Evolutionary conservation across 2,888 invertebrate genomes (phyloP).

Genomic region (Epicampocera succincta): DNA sequence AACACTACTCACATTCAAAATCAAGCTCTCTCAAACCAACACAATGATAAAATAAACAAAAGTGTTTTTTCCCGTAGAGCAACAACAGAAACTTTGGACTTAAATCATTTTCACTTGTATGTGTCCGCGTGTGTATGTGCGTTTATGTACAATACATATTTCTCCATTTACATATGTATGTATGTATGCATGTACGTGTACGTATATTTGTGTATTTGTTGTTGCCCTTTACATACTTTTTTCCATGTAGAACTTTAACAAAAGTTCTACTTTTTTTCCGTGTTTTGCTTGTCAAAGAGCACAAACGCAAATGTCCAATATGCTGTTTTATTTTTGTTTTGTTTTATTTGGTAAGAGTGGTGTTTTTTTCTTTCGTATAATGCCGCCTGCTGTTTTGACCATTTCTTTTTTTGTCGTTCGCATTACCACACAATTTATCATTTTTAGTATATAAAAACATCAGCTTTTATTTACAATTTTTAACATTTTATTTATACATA

Average conservation of each 20-base stretch:
- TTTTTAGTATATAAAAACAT: constrained; percentile 73
- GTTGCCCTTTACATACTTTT: constrained; percentile 34
- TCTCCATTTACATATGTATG: no score
- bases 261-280: constrained; percentile 68
- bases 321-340: constrained; percentile 12
- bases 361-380: constrained; percentile 66
- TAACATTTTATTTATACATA: constrained; percentile 62
- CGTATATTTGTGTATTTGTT: constrained; percentile 15
- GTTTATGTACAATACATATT: no score
- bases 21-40: neutral
- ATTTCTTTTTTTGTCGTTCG: constrained; percentile 72
- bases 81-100: constrained; percentile 53
- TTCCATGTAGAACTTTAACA: constrained; percentile 41
- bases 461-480: constrained; percentile 63
- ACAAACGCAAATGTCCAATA: constrained; percentile 42
- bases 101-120: constrained; percentile 53
- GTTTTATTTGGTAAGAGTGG: constrained; percentile 19
- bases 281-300: constrained; percentile 42
- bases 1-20: constrained; percentile 1
- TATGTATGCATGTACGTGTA: neutral
- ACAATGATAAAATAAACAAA: constrained; percentile 45
- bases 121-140: neutral
- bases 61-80: constrained; percentile 40
- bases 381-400: constrained; percentile 76
- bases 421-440: constrained; percentile 80